Base-by-base conservation (phyloP, 1,140 invertebrate genomes). In the Cyphomyrmex costatus region DNA sequence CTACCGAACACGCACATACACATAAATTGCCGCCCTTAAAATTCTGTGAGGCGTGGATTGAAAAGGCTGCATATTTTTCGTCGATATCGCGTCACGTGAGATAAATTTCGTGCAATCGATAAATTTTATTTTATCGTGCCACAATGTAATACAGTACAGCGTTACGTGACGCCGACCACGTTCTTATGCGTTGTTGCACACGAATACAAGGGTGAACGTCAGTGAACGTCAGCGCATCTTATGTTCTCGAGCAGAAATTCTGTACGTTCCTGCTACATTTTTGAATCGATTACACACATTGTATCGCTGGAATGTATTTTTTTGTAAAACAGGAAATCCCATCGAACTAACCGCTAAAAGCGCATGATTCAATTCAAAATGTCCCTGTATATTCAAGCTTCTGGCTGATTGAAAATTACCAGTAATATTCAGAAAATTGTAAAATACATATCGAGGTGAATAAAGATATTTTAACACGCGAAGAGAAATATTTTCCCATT, bases 51-150 rank as follows among this genome's bases (percentile, higher is more conserved):
- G 16, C 71, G 76, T 61, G 60, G 58, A 24, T 0, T 46, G 56
- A 61, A 46, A n/a, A 21, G 46, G 33, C n/a, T 68, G 56, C 42
- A 30, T n/a, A 70, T 42, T 49, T 58, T 83, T 71, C 61, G 71
- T 86, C 63, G 53, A 49, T 77, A 77, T 77, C 60, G 65, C 65
- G 77, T 73, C 68, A 80, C 88, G 88, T 86, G 83, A 85, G 88
- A 90, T 90, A 86, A 89, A 80, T 86, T 82, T 56, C 53, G 66
- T 79, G 58, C 68, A 87, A 89, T 90, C 89, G 53, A 87, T 89
- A 80, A 80, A 90, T 86, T 88, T 77, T 73, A 60, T 88, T 90
- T 88, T 53, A 82, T 42, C 86, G 42, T 82, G 80, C 53, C 6
- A 46, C 70, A 66, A 63, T 71, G 85, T 51, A 86, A 87, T 87